Conservation (phyloP, 2,888 invertebrate genomes). For the Epiblema foenella region DNA sequence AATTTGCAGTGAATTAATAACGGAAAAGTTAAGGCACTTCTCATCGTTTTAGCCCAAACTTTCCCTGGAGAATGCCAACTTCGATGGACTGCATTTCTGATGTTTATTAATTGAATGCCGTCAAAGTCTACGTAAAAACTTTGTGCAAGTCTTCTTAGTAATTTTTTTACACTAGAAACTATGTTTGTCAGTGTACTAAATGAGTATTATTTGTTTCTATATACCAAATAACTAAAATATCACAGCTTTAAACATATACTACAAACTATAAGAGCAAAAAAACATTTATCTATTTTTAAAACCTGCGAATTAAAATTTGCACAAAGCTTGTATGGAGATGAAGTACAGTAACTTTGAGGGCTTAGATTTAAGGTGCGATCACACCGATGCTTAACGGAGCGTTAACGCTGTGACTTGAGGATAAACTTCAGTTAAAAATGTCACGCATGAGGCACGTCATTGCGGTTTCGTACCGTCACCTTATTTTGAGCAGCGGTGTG, state of each 20-base stretch:
- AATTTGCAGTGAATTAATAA: background rate
- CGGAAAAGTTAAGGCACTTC: background rate
- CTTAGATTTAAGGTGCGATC: background rate
- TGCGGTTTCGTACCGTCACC: no score
- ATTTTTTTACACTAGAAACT: background rate
- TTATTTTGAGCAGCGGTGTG: no score
- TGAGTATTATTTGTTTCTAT: background rate
- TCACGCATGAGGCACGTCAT: no score
- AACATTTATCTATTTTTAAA: background rate
- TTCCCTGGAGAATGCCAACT: background rate
- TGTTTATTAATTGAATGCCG: slow-evolving; percentile 10
- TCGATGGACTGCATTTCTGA: background rate
- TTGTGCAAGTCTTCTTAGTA: background rate
- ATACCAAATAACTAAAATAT: background rate
- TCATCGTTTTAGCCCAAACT: background rate
- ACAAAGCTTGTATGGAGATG: background rate
- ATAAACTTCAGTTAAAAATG: no score
- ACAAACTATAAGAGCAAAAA: background rate
- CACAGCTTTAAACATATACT: background rate
- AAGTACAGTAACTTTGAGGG: background rate
- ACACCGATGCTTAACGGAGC: no score
- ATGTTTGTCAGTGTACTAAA: no score
- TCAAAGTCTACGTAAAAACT: background rate
- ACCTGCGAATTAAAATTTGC: background rate
- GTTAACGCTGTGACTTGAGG: no score